Percentiles rank a stretch among this genome's conserved stretches.
Evolutionary conservation across 2,797 vertebrate genomes (phyloP).

Genomic region (Champsocephalus esox): DNA sequence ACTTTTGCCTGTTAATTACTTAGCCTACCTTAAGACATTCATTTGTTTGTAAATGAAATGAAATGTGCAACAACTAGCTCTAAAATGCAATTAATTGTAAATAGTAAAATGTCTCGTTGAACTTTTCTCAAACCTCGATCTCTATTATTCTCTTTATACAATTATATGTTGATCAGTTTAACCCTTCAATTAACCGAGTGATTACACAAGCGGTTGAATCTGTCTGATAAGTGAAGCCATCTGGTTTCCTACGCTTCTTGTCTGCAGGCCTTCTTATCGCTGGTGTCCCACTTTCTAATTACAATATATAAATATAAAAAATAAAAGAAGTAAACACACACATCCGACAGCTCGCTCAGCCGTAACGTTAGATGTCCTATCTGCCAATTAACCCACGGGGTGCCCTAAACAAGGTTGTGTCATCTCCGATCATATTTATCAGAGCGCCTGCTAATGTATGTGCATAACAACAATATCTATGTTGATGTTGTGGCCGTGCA

Average conservation of each 20-base stretch:
- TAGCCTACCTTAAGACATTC: no score
- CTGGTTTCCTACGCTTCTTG: constrained; percentile 24
- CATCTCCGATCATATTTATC: constrained; percentile 51
- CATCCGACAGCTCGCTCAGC: constrained; percentile 37
- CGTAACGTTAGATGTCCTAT: constrained; percentile 44
- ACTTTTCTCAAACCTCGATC: no score
- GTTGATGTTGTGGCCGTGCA: neutral
- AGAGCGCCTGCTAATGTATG: constrained; percentile 11
- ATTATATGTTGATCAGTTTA: constrained; percentile 1
- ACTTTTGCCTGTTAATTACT: no score
- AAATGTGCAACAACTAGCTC: neutral
- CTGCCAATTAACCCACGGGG: constrained; percentile 63
- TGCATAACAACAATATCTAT: constrained; percentile 12
- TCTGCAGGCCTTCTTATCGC: constrained; percentile 5
- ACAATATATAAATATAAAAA: constrained; percentile 17
- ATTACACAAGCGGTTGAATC: neutral
- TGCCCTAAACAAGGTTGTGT: constrained; percentile 59
- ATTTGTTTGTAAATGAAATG: no score
- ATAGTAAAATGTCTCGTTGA: neutral
- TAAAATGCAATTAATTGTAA: neutral
- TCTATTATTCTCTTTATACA: neutral
- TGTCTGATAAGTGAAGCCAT: constrained; percentile 5
- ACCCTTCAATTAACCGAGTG: neutral
- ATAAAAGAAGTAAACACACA: constrained; percentile 14
- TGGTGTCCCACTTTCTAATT: constrained; percentile 24